Evolutionary conservation across 2,113 vertebrate species (phyloP).

Genomic region (Eulemur rufifrons): DNA sequence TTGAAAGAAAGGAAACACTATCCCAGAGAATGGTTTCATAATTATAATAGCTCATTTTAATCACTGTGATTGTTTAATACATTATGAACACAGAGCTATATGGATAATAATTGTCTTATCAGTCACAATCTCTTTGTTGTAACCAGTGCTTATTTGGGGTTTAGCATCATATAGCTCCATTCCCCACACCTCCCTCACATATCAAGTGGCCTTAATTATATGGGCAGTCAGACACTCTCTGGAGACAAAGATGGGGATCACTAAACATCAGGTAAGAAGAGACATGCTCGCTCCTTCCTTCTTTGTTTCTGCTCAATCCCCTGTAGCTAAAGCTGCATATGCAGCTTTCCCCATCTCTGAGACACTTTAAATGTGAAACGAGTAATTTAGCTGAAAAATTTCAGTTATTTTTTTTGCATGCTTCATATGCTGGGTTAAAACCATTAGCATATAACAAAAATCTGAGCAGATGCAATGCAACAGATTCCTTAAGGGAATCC

Average conservation of each 20-base stretch:
- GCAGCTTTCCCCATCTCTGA: slow-evolving; percentile 82
- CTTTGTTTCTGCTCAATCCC: slow-evolving; percentile 84
- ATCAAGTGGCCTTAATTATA: slow-evolving; percentile 85
- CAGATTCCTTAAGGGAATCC: slow-evolving; percentile 92
- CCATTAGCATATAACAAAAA: slow-evolving; percentile 91
- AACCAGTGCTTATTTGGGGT: slow-evolving; percentile 75
- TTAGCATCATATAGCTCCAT: slow-evolving; percentile 54
- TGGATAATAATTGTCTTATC: slow-evolving; percentile 83
- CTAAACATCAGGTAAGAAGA: slow-evolving; percentile 79
- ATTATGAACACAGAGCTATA: slow-evolving; percentile 75
- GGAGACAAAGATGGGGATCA: slow-evolving; percentile 74
- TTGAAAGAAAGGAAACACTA: slow-evolving; percentile 56
- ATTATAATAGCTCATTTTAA: slow-evolving; percentile 86
- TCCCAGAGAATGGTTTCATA: slow-evolving; percentile 82
- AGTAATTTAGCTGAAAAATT: slow-evolving; percentile 88
- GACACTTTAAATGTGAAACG: slow-evolving; percentile 87
- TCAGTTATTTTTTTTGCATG: slow-evolving; percentile 81
- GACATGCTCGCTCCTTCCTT: background rate
- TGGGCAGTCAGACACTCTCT: slow-evolving; percentile 79
- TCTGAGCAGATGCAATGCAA: slow-evolving; percentile 89
- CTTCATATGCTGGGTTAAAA: slow-evolving; percentile 90
- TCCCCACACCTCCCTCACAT: slow-evolving; percentile 71
- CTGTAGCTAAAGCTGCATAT: slow-evolving; percentile 82
- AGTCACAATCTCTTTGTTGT: slow-evolving; percentile 82
- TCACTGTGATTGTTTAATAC: slow-evolving; percentile 87